phyloP scores from a whole-genome alignment of 1,140 invertebrate species.

The Lordiphosa mommai region DNA sequence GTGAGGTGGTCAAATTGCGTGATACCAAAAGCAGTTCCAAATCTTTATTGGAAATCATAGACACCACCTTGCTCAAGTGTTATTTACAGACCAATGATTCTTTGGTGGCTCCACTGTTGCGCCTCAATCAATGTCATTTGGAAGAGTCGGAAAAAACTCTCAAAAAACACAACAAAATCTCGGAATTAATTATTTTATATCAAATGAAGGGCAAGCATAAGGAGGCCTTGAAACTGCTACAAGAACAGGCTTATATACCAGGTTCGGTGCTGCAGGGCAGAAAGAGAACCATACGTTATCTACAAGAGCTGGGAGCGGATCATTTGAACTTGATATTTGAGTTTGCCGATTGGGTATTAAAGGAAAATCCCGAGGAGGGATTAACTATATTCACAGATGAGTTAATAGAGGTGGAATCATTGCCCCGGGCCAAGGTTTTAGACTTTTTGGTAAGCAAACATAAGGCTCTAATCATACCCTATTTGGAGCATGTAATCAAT shows the following conservation, averaged over 20 bases:
- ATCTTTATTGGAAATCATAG: conserved; percentile 94
- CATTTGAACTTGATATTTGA: conserved; percentile 95
- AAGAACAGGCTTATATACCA: conserved; percentile 86
- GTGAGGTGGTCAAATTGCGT: conserved; percentile 76
- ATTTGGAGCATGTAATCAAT: conserved; percentile 96
- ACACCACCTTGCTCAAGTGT: conserved; percentile 97
- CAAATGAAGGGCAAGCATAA: conserved; percentile 95
- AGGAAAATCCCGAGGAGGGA: conserved; percentile 92
- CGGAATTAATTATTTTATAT: conserved; percentile 97
- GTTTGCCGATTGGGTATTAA: conserved; percentile 96
- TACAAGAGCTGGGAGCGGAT: conserved; percentile 93
- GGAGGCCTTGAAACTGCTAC: conserved; percentile 93
- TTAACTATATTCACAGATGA: conserved; percentile 97
- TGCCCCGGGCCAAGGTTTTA: conserved; percentile 93
- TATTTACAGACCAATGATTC: conserved; percentile 98
- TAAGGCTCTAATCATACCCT: conserved; percentile 91
- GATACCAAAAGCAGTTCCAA: conserved; percentile 72
- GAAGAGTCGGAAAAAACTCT: conserved; percentile 96
- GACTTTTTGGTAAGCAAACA: conserved; percentile 93
- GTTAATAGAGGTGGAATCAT: conserved; percentile 90
- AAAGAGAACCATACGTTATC: conserved; percentile 92
- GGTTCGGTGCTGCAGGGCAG: conserved; percentile 90
- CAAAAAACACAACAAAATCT: conserved; percentile 91
- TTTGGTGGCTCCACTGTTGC: conserved; percentile 92
- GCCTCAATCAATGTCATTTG: conserved; percentile 96